phyloP scores from a whole-genome alignment of 2,113 vertebrate species.

The Melanerpes aurifrons region DNA sequence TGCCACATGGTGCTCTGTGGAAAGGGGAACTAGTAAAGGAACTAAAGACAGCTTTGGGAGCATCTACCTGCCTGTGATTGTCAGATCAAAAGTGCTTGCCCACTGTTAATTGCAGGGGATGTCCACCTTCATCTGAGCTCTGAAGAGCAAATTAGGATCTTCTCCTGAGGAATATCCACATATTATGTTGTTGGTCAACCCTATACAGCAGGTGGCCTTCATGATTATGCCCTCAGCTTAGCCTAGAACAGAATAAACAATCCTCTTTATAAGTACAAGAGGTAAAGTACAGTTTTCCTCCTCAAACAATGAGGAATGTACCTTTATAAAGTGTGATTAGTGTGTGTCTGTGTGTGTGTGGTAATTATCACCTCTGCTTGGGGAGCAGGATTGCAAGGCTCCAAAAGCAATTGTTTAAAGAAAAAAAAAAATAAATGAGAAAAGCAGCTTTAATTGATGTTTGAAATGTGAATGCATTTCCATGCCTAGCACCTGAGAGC shows the following conservation, averaged over 20 bases:
- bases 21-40: neutral
- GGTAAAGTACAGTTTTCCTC: neutral
- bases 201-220: neutral
- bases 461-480: conserved; percentile 9
- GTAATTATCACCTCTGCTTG: neutral
- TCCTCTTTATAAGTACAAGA: neutral
- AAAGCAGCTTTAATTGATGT: neutral
- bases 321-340: neutral
- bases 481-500: neutral
- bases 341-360: neutral
- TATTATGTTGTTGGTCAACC: neutral
- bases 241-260: neutral
- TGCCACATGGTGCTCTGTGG: neutral
- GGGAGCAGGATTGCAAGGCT: neutral
- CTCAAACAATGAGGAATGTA: neutral
- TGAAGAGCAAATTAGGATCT: neutral
- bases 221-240: neutral
- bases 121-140: neutral
- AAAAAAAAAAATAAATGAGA: neutral
- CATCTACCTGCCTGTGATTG: neutral
- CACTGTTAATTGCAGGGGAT: neutral
- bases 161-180: neutral
- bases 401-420: neutral
- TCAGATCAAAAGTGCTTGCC: neutral
- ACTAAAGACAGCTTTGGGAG: neutral